Conservation (phyloP, 1,140 invertebrate species). For the Drosophila pseudoananassae region DNA sequence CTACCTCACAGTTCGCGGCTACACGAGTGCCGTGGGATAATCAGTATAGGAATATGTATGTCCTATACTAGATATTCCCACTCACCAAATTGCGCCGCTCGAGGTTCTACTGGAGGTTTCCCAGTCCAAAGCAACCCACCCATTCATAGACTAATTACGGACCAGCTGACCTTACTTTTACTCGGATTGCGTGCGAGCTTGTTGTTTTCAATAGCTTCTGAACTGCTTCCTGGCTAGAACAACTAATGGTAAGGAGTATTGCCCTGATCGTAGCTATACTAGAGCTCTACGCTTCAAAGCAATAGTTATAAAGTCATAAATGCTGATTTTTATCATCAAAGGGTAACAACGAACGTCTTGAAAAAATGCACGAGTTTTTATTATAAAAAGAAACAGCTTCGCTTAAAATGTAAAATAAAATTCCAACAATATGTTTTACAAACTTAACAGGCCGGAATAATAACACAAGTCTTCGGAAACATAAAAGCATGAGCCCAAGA, state of each 20-base stretch:
- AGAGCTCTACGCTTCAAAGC: too few relatives aligned
- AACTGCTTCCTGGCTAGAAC: constrained; percentile 15
- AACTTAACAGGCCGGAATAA: too few relatives aligned
- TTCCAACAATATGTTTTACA: too few relatives aligned
- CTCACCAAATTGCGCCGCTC: not conserved
- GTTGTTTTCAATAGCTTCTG: constrained; percentile 3
- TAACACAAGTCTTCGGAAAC: too few relatives aligned
- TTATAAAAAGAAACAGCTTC: too few relatives aligned
- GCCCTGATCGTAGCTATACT: too few relatives aligned
- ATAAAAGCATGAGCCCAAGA: too few relatives aligned
- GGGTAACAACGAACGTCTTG: too few relatives aligned
- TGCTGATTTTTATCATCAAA: too few relatives aligned
- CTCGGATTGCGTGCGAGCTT: constrained; percentile 22
- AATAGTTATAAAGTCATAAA: too few relatives aligned
- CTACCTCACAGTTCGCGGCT: constrained; percentile 93
- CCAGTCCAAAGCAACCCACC: constrained; percentile 1
- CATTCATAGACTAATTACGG: constrained; percentile 23
- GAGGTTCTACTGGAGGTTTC: not conserved
- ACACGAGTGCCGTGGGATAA: constrained; percentile 91
- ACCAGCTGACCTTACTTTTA: constrained; percentile 26
- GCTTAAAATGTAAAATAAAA: too few relatives aligned
- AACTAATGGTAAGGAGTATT: not conserved
- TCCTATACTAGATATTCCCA: not conserved
- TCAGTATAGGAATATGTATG: not conserved
- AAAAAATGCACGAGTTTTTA: too few relatives aligned